Percentiles rank a stretch among this genome's conserved stretches.
These are phyloP conservation scores for Emys orbicularis DNA, from an alignment of 2,797 vertebrate genomes.

Conservation along the genomic window DNA sequence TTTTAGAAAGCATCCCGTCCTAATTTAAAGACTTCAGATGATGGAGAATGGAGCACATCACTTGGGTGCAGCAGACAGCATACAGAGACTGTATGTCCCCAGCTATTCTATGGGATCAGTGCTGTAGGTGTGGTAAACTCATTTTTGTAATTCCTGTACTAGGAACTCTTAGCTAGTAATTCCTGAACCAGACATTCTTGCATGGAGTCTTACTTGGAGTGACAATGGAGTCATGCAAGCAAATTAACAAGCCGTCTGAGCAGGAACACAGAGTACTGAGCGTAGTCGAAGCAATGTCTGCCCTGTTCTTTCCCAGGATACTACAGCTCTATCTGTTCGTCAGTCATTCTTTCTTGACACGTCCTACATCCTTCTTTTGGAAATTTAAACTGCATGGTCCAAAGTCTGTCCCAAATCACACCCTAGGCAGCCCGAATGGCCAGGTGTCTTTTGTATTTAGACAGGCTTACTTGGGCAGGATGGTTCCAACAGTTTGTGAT, in stretches of 20 bases:
- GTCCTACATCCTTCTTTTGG: neutral
- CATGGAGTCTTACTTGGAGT: neutral
- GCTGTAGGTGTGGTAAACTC: neutral
- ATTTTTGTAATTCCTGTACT: neutral
- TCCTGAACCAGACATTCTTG: neutral
- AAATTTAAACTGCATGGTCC: neutral
- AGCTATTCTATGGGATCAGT: neutral
- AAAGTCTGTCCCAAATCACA: neutral
- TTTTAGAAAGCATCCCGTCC: neutral
- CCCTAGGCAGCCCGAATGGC: neutral
- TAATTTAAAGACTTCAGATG: neutral
- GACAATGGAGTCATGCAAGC: neutral
- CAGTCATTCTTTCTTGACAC: neutral
- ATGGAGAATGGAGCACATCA: neutral
- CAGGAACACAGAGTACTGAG: neutral
- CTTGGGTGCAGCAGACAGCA: neutral
- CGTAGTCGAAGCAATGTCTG: rapidly evolving
- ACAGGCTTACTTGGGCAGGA: neutral
- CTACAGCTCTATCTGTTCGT: neutral
- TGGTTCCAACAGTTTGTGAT: neutral
- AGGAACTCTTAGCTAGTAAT: neutral
- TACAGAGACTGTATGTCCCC: neutral
- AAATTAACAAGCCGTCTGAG: neutral
- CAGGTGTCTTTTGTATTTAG: neutral
- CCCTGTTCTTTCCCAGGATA: neutral